Base-by-base conservation (phyloP, 2,113 vertebrate species). In the Mirounga angustirostris region DNA sequence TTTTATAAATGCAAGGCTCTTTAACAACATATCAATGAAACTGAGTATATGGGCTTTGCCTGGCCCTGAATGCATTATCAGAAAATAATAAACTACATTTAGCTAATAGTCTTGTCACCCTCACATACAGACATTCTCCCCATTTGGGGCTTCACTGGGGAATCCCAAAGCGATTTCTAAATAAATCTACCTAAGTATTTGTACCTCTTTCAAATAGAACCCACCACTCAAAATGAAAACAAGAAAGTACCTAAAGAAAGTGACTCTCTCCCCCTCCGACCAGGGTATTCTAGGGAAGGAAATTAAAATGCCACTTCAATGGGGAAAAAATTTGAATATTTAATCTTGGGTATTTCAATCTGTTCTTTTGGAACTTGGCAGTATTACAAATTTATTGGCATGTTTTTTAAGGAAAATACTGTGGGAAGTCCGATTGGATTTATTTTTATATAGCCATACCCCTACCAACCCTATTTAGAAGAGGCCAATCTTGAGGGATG, bases 261-360 rank as follows among this genome's bases (percentile, higher is more conserved):
- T 21, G 18, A 56, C 36, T 71, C 58, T 5, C 54, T 71, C 85
- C 89, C 50, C 46, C 95, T 52, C 22, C 36, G 18, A 52, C 71
- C 43, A 74, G 54, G 24, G 36, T 82, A 95, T 33, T 87, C 40
- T 78, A 96, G 94, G 52, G 92, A 96, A 61, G 22, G 67, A 98
- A 97, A 97, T 65, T 88, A 96, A 96, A 98, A 83, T 58, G 89
- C 83, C 74, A 96, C 97, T 98, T 97, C 80, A 97, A 80, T 52
- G 87, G 69, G 52, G 59, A 97, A 97, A 98, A 74, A 95, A 80
- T 95, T 97, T 98, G 71, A 98, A 98, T 98, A 33, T 96, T 28
- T 97, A 92, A 96, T 97, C 96, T 97, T 94, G 92, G 74, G 28
- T 97, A 94, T 82, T 98, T 98, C 93, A 97, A 73, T 98, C 80